Evolutionary conservation across 2,113 vertebrate genomes (phyloP), one percentile per base, ranked within the genome.

Genomic region (Montifringilla adamsi): DNA sequence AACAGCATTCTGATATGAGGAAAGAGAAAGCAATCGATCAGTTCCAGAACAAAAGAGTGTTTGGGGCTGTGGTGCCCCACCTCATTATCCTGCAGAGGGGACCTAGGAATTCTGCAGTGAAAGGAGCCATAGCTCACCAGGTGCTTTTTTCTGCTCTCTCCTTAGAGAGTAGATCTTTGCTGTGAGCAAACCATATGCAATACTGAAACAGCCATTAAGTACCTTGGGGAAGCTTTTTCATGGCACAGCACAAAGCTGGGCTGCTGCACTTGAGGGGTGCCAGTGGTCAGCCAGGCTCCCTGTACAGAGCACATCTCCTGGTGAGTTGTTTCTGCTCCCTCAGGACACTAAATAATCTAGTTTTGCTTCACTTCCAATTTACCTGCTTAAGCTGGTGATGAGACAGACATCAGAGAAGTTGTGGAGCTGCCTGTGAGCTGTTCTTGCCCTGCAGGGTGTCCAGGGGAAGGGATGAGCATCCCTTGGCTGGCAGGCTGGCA

Each of bases 101-200:
- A 41, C 20, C 4, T 21, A 10, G 19, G 58, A 76, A 30, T 63
- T 46, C 41, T 84, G 66, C 26, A 43, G 44, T 33, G 37, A 41
- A 84, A 49, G 81, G 23, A 87, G 35, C 37, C 2, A 1, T 27
- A 35, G 66, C 52, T 87, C 64, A 11, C 0, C 0, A 13, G 3
- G 5, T 41, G 52, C 9, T 82, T 92, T 70, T 58, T 66, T 44
- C 53, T 64, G 43, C 20, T 64, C 20, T 52, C 7, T 78, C 24
- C 27, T 85, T 47, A 31, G 13, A 10, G 35, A 56, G 37, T 3
- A 58, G n/a, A 13, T 56, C 28, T 58, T 76, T 15, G 19, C 24
- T 50, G 30, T 50, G 33, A 60, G 55, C 31, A 76, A 27, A 58
- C 52, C 44, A 11, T 22, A 5, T n/a, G 39, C 22, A n/a, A 2